Conservation (phyloP, 2,888 invertebrate species). For the Maniola hyperantus region DNA sequence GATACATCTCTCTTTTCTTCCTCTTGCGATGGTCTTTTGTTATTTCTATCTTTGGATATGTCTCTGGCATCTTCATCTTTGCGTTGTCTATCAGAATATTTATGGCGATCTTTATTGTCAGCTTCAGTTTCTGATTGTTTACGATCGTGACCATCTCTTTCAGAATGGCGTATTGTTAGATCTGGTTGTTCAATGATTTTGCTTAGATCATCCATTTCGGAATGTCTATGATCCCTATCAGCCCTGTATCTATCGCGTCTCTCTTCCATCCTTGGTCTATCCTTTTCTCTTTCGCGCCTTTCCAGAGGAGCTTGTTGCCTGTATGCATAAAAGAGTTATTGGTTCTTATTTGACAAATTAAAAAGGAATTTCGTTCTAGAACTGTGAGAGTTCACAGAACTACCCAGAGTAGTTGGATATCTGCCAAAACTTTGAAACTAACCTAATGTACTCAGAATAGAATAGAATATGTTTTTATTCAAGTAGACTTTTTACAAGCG, state of each 20-base stretch:
- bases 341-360: background rate
- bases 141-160: slow-evolving; percentile 31
- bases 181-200: slow-evolving; percentile 12
- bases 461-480: too few species aligned
- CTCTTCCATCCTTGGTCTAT: slow-evolving; percentile 44
- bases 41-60: slow-evolving; percentile 34
- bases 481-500: too few species aligned
- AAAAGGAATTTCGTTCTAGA: too few species aligned
- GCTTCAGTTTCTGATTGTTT: slow-evolving; percentile 11
- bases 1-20: background rate
- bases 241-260: slow-evolving; percentile 40
- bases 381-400: too few species aligned
- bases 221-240: slow-evolving; percentile 35
- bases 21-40: slow-evolving; percentile 24
- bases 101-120: slow-evolving; percentile 15
- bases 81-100: background rate
- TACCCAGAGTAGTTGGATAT: too few species aligned
- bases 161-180: background rate
- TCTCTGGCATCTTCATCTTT: slow-evolving; percentile 21
- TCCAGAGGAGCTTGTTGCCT: slow-evolving; percentile 57
- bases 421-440: too few species aligned
- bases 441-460: too few species aligned
- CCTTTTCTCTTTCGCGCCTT: slow-evolving; percentile 49
- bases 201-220: slow-evolving; percentile 42
- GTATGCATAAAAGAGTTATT: slow-evolving; percentile 15